These are phyloP conservation scores for Dicyrtoma fusca DNA, from an alignment of 2,888 invertebrate genomes.

Conservation along the genomic window DNA sequence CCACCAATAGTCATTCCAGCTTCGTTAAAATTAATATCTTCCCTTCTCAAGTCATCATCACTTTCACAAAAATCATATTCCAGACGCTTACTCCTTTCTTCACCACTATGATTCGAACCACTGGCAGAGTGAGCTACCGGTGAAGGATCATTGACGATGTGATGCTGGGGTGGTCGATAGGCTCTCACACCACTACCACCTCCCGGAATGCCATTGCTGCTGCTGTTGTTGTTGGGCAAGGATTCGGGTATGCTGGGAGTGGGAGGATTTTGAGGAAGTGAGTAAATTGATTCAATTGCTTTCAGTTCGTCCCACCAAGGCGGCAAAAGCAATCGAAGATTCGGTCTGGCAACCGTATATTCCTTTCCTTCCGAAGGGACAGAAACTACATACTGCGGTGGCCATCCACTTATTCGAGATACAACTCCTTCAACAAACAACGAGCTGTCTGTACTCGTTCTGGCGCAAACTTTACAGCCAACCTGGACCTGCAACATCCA, in stretches of 20 bases:
- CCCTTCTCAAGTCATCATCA: slow-evolving; percentile 84
- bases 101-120: slow-evolving; percentile 59
- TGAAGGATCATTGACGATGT: slow-evolving; percentile 59
- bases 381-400: slow-evolving; percentile 70
- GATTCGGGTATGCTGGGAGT: slow-evolving; percentile 36
- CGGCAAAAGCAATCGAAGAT: slow-evolving; percentile 84
- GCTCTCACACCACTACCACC: slow-evolving; percentile 57
- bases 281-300: slow-evolving; percentile 59
- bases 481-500: slow-evolving; percentile 70
- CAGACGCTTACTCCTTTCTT: slow-evolving; percentile 60
- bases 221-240: slow-evolving; percentile 24
- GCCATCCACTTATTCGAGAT: slow-evolving; percentile 68
- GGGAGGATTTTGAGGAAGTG: slow-evolving; percentile 44
- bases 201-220: slow-evolving; percentile 45
- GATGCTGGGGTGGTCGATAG: slow-evolving; percentile 60
- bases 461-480: slow-evolving; percentile 77
- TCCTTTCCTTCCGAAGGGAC: slow-evolving; percentile 52
- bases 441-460: slow-evolving; percentile 63
- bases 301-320: slow-evolving; percentile 97
- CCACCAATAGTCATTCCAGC: slow-evolving; percentile 54
- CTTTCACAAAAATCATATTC: slow-evolving; percentile 84
- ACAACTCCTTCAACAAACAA: slow-evolving; percentile 87
- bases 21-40: slow-evolving; percentile 75
- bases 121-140: slow-evolving; percentile 59
- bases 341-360: slow-evolving; percentile 82